Percentiles rank a stretch among this genome's conserved stretches.
Evolutionary conservation across 2,888 invertebrate species (phyloP).

Genomic region (Dryobota labecula): DNA sequence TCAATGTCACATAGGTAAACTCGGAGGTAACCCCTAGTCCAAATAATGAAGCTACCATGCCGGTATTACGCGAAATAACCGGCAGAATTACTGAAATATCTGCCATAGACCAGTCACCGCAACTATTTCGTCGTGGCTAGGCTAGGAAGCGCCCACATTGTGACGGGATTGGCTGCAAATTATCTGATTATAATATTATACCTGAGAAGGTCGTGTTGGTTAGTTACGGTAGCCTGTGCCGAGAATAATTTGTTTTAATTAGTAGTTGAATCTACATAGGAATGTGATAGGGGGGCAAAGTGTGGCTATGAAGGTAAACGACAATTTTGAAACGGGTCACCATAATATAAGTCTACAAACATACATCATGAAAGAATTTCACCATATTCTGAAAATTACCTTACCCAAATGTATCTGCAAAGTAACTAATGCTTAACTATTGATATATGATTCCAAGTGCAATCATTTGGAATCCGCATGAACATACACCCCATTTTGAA

Average conservation of each 20-base stretch:
- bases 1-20: background rate
- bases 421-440: background rate
- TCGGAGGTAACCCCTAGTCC: background rate
- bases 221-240: background rate
- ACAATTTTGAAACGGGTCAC: background rate
- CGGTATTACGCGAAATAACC: conserved; percentile 40
- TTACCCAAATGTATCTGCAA: background rate
- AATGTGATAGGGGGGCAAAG: background rate
- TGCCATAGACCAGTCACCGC: conserved; percentile 33
- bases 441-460: no score
- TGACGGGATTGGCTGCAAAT: conserved; percentile 20
- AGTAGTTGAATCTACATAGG: background rate
- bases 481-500: no score
- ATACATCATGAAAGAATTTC: background rate
- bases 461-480: no score
- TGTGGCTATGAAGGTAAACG: background rate
- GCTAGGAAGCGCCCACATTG: conserved; percentile 18
- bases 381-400: background rate
- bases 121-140: conserved; percentile 49
- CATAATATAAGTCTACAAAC: background rate
- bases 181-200: conserved; percentile 43
- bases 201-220: conserved; percentile 21
- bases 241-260: conserved; percentile 36
- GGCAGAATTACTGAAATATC: conserved; percentile 55
- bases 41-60: conserved; percentile 34